Evolutionary conservation across 2,113 vertebrate genomes (phyloP), one percentile per base, ranked within the genome.

Genomic region (Rhynchopsitta pachyrhyncha): DNA sequence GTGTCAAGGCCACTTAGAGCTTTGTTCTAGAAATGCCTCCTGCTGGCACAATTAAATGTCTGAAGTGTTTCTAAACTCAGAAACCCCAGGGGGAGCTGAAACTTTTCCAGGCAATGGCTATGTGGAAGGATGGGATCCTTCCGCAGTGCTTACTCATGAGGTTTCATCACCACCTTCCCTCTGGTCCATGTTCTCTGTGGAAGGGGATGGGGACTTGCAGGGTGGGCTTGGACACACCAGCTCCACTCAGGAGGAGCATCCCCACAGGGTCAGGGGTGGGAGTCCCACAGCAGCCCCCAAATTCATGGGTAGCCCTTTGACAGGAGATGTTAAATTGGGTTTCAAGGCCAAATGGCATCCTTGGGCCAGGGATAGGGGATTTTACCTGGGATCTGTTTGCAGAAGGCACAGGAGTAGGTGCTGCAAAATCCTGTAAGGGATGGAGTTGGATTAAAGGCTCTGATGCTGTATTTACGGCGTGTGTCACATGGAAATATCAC

Each of bases 1-100:
- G 80, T 86, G 86, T 86, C 96, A 80, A 82, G 91, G 94, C 80
- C 92, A 62, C 84, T 60, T 70, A 25, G 7, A 4, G 47, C 50
- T 75, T 70, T 79, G 59, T 90, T 83, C 86, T 96, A 79, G 86
- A 94, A 97, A 92, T 86, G n/a, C 55, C 50, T 88, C 39, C 66
- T 84, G 73, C 71, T 76, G 88, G 62, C 94, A 88, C 80, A 93
- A 24, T 69, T 93, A 92, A 82, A 33, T 17, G 67, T 50, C 94
- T 83, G 79, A 35, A 35, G 49, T 80, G 28, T 70, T 94, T 64
- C 60, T 59, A 28, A 41, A 66, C 39, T 25, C 0, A 29, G 23
- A 63, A 39, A 20, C 55, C 33, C 57, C 22, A 59, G 57, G 24
- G 52, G 13, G 64, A 94, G 70, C 55, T 31, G 57, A 80, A 93